Conservation (phyloP, 2,797 vertebrate genomes). For the Hemibagrus guttatus region DNA sequence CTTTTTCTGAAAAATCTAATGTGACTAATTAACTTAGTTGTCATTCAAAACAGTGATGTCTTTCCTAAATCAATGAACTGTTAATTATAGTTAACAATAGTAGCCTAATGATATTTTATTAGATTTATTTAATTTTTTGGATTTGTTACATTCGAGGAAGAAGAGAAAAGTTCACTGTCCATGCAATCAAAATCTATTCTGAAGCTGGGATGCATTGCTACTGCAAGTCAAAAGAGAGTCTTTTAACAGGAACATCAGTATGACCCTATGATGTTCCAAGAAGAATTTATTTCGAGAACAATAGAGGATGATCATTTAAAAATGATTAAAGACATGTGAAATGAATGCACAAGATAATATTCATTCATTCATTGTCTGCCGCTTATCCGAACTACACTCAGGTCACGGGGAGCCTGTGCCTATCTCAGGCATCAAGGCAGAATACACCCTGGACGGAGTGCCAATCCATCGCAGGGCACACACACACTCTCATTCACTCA, state of each 20-base stretch:
- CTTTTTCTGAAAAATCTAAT: neutral
- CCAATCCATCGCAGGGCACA: too few species aligned
- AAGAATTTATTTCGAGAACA: neutral
- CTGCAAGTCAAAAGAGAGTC: neutral
- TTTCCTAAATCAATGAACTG: neutral
- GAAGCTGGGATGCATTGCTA: neutral
- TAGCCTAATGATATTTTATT: neutral
- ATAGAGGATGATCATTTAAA: neutral
- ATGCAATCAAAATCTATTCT: neutral
- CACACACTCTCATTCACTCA: too few species aligned
- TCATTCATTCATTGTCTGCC: too few species aligned
- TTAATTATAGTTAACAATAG: neutral
- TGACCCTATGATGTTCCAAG: neutral
- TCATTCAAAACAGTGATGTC: neutral
- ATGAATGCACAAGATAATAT: neutral
- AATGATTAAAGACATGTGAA: neutral
- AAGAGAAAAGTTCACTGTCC: neutral
- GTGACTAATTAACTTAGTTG: neutral
- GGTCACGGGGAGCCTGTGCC: too few species aligned
- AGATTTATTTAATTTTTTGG: neutral
- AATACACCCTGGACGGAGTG: too few species aligned
- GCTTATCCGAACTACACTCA: too few species aligned
- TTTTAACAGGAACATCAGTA: neutral
- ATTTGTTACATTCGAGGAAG: neutral
- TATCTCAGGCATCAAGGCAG: too few species aligned